Conservation (phyloP, 2,113 vertebrate species). For the Spheniscus mendiculus region DNA sequence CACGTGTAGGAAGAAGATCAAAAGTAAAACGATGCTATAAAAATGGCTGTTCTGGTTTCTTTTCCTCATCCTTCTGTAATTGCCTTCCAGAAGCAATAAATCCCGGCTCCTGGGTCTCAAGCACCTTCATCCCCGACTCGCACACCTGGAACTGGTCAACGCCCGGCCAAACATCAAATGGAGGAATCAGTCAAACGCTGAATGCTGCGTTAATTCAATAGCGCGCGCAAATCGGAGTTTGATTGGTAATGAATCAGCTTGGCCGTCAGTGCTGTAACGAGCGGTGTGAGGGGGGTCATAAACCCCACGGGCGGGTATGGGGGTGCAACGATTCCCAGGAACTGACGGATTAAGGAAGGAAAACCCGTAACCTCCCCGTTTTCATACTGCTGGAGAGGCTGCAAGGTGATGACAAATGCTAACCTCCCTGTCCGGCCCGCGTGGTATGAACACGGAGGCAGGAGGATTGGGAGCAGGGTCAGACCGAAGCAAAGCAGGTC, state of each 20-base stretch:
- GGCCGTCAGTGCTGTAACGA: slow-evolving; percentile 42
- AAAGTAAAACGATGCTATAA: neutral
- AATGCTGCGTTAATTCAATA: neutral
- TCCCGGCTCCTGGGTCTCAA: neutral
- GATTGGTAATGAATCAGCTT: slow-evolving; percentile 4
- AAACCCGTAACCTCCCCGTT: slow-evolving; percentile 28
- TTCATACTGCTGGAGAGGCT: slow-evolving; percentile 13
- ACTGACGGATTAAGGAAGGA: slow-evolving; percentile 42
- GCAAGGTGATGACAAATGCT: slow-evolving; percentile 10
- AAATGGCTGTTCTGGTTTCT: neutral
- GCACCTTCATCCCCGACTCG: neutral
- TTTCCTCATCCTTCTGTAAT: neutral
- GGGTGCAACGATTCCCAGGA: slow-evolving; percentile 40
- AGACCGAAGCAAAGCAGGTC: neutral
- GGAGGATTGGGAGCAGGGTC: neutral
- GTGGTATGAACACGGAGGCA: neutral
- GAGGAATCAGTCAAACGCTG: neutral
- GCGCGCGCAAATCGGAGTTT: neutral
- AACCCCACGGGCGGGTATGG: neutral
- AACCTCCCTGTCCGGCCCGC: neutral
- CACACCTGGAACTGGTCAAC: neutral
- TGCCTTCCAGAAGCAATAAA: neutral
- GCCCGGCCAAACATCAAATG: neutral
- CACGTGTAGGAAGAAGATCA: neutral
- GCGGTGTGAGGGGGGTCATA: slow-evolving; percentile 11